Base-by-base conservation (phyloP, 1,140 invertebrate genomes). In the Drosophila biarmipes region DNA sequence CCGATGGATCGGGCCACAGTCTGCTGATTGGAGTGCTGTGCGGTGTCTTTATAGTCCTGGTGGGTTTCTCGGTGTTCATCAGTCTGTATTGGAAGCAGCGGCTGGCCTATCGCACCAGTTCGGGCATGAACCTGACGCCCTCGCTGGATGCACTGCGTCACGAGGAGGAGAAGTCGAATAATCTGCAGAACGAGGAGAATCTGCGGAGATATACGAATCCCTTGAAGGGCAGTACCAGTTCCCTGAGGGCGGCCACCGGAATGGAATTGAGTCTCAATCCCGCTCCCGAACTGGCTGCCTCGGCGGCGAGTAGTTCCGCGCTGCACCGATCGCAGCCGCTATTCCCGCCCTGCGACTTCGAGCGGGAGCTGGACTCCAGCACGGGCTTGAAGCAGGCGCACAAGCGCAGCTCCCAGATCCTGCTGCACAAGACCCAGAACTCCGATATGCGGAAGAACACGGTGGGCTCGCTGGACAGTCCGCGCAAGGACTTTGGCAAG, bases 161-260 rank as follows among this genome's bases (percentile, higher is more conserved):
- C 69, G 95, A 96, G 77, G 96, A 97, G 91, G 96, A 97, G 79
- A 97, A 97, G 84, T 96, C 96, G 0, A 97, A 97, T 82, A 98
- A 98, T 90, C 92, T 97, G 42, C 96, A 97, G 90, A 97, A 97
- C 91, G 97, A 98, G 89, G 96, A 98, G 91, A 97, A 98, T 80
- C 92, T 97, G 21, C 94, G 96, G 37, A 92, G 95, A 93, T 93
- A 94, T 76, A 93, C 93, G 34, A 94, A 93, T 90, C 94, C 93
- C 0, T 58, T 93, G 0, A 93, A 92, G 43, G 92, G 92, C 57
- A 92, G 92, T 61, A 89, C 90, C 7, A 91, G 78, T 19, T 93
- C 92, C 1, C 58, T 93, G 35, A 73, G 92, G 6, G 84, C 92
- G 10, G 85, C 81, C 51, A 87, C 85, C 31, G 91, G 87, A 58